phyloP scores from a whole-genome alignment of 2,113 vertebrate species.

The Tor tambroides region DNA sequence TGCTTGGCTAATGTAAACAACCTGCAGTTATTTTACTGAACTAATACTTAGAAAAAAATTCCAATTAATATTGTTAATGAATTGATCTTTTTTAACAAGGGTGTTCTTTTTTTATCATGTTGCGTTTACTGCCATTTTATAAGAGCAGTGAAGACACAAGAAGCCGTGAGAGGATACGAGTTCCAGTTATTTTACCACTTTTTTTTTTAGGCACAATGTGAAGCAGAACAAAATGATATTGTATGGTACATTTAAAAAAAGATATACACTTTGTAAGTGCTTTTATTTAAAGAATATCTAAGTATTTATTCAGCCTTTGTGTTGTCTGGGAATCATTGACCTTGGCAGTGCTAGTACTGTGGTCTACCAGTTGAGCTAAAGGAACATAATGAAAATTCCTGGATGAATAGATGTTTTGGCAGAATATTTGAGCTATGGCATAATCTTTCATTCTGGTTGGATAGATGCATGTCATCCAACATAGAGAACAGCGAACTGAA shows the following conservation, averaged over 20 bases:
- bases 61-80: background rate
- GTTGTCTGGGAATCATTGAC: background rate
- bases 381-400: background rate
- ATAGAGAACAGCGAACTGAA: conserved; percentile 41
- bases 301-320: background rate
- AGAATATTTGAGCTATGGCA: conserved; percentile 5
- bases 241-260: background rate
- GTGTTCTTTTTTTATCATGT: background rate
- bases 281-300: background rate
- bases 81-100: background rate
- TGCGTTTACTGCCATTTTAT: background rate
- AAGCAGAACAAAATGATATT: background rate
- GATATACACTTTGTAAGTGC: background rate
- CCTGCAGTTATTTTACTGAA: background rate
- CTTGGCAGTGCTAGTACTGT: background rate
- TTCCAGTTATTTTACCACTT: background rate
- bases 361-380: background rate
- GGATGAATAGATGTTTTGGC: conserved; percentile 3
- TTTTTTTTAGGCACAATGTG: background rate
- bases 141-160: background rate
- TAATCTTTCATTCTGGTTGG: background rate
- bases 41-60: background rate
- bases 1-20: background rate
- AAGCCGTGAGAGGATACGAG: background rate
- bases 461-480: background rate